These are phyloP conservation scores for Caenorhabditis brenneri DNA, from an alignment of 1,140 invertebrate genomes.

Conservation along the genomic window DNA sequence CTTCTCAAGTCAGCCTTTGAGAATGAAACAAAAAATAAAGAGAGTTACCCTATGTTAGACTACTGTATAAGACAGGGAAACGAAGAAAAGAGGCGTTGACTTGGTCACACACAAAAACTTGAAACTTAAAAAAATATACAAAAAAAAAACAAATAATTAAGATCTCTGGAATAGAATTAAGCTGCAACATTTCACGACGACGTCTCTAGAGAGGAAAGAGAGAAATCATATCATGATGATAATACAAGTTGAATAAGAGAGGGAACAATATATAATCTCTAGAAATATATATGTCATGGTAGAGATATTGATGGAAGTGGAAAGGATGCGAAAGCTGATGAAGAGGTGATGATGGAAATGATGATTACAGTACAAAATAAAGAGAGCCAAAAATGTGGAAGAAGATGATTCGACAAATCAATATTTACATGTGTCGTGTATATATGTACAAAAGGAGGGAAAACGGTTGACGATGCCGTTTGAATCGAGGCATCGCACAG, in stretches of 20 bases:
- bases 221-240: slow-evolving; percentile 29
- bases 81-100: slow-evolving; percentile 7
- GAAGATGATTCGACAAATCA: slow-evolving; percentile 4
- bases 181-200: slow-evolving; percentile 35
- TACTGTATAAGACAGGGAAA: slow-evolving; percentile 23
- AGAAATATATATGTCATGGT: slow-evolving; percentile 35
- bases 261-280: background rate
- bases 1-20: slow-evolving; percentile 34
- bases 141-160: slow-evolving; percentile 20
- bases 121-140: slow-evolving; percentile 17
- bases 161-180: background rate
- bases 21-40: background rate
- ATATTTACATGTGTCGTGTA: slow-evolving; percentile 34
- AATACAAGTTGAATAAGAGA: background rate
- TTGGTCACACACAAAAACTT: slow-evolving; percentile 35
- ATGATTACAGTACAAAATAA: background rate
- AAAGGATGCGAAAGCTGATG: background rate
- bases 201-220: background rate
- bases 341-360: background rate
- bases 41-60: background rate
- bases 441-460: slow-evolving; percentile 3
- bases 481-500: background rate
- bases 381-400: slow-evolving; percentile 38
- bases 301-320: background rate
- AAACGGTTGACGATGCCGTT: background rate